Base-by-base conservation (phyloP, 2,113 vertebrate species). In the Hippoglossus stenolepis region DNA sequence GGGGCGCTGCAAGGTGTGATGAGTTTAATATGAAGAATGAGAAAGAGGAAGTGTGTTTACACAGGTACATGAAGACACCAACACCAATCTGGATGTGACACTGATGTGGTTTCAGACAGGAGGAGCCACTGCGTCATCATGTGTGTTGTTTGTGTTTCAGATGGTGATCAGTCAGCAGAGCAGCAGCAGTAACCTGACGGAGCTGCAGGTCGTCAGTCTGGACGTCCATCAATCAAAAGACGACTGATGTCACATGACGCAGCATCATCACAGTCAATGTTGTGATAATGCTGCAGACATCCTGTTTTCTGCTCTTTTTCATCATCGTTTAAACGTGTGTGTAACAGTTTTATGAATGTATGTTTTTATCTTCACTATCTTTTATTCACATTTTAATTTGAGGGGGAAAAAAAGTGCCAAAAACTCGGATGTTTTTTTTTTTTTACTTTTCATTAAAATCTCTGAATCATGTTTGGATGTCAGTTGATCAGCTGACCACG, bases 81-180 rank as follows among this genome's bases (percentile, higher is more conserved):
- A 28, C 3, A 28, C 28, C 28, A 6, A 8, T 43, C 40, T 47
- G 45, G 10, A 21, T 53, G 20, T 6, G 60, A 40, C 60, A n/a
- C 24, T 35, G 28, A 14, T 17, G 14, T 24, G 9, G 35, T 10
- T 38, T 38, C 35, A 2, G 35, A 38, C 35, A 38, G 1, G 35
- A 38, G 35, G 35, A 38, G 35, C 8, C 31, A 8, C 31, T 35
- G 9, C 35, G 2, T 38, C 40, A 43, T 17, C 4, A 5, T 7
- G 5, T 62, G n/a, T 35, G 3, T 31, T 67, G 61, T 49, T 6
- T 61, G 40, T 66, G 23, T 72, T 78, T 20, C 90, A 99, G 97
- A 98, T 99, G 97, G 95, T 99, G 67, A 96, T 99, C 74, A 96
- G 97, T 68, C 97, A 97, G 93, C 97, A 96, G 92, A 93, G 86